These are phyloP conservation scores for Bombus picipes DNA, from an alignment of 1,140 invertebrate genomes.

Conservation along the genomic window DNA sequence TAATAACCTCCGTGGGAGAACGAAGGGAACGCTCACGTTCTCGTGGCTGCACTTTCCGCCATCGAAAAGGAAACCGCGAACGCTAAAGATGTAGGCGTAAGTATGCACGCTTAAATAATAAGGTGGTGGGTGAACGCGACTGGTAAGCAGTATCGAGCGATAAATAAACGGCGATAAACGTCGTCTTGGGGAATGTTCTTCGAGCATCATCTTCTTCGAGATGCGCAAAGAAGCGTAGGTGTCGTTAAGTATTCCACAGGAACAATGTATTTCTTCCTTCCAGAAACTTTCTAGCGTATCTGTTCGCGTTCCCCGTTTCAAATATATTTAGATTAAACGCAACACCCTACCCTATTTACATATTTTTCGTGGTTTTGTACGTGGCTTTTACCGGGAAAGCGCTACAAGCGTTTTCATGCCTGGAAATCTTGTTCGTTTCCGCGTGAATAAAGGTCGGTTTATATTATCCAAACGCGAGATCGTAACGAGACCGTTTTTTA, in stretches of 20 bases:
- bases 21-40: background rate
- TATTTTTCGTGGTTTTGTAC: background rate
- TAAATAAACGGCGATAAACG: constrained; percentile 58
- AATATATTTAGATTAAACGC: constrained; percentile 21
- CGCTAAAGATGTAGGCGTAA: constrained; percentile 22
- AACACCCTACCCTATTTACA: background rate
- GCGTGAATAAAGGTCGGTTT: background rate
- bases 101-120: constrained; percentile 49
- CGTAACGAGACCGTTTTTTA: background rate
- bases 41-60: background rate
- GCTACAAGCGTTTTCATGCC: too few species aligned
- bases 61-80: background rate
- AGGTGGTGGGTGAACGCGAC: constrained; percentile 35
- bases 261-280: constrained; percentile 38
- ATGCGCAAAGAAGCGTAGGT: constrained; percentile 31
- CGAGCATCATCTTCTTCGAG: constrained; percentile 41
- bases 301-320: background rate
- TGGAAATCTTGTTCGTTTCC: background rate
- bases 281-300: constrained; percentile 8
- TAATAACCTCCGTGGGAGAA: background rate
- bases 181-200: constrained; percentile 35
- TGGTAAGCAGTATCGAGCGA: constrained; percentile 42
- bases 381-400: too few species aligned
- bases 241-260: constrained; percentile 59
- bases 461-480: background rate